These are phyloP conservation scores for Hirtodrosophila histrioides DNA, from an alignment of 2,888 invertebrate species.

Conservation along the genomic window DNA sequence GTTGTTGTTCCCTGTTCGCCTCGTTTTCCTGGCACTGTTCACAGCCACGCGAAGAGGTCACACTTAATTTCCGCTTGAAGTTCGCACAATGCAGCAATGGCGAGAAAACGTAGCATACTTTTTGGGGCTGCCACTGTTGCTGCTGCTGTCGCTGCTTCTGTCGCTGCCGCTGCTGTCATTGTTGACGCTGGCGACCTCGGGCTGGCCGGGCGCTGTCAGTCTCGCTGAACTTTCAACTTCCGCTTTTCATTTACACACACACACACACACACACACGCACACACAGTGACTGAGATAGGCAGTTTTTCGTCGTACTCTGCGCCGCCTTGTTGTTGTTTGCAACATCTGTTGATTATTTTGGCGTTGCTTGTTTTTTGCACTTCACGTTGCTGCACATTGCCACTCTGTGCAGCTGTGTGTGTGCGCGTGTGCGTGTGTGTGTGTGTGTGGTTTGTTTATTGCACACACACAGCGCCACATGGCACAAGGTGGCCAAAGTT, in stretches of 20 bases:
- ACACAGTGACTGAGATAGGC: constrained; percentile 38
- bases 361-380: constrained; percentile 60
- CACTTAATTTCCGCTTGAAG: constrained; percentile 78
- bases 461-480: constrained; percentile 31
- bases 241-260: constrained; percentile 73
- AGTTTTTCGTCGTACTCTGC: constrained; percentile 42
- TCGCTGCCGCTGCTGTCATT: constrained; percentile 63
- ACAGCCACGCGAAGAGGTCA: constrained; percentile 75
- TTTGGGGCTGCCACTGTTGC: constrained; percentile 45
- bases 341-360: constrained; percentile 79
- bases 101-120: constrained; percentile 61
- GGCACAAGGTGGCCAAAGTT: constrained; percentile 53
- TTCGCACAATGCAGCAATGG: constrained; percentile 52
- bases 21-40: constrained; percentile 46
- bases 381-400: constrained; percentile 47
- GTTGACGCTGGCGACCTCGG: constrained; percentile 68
- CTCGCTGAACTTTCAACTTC: constrained; percentile 76
- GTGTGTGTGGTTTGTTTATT: constrained; percentile 63
- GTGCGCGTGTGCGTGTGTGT: constrained; percentile 22
- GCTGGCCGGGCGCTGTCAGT: constrained; percentile 62
- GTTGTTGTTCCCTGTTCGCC: constrained; percentile 9
- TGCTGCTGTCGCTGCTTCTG: constrained; percentile 20
- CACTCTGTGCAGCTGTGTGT: constrained; percentile 17
- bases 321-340: constrained; percentile 57
- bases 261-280: constrained; percentile 15